Conservation (phyloP, 2,113 vertebrate genomes). For the Leucoraja erinaceus region DNA sequence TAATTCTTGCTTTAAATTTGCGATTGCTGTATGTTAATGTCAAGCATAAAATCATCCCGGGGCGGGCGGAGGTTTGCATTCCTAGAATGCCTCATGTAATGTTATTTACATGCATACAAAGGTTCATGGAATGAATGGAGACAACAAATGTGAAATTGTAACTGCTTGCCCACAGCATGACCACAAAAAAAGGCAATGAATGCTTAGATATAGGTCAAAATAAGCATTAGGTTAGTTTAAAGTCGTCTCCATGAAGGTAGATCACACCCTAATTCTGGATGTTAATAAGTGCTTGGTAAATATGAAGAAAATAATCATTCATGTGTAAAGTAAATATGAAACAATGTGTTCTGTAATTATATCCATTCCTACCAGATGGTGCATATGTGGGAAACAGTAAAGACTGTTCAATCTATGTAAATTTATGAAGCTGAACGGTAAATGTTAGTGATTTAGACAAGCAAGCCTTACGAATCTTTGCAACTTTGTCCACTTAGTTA, state of each 20-base stretch:
- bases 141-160: slow-evolving; percentile 33
- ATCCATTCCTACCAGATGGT: slow-evolving; percentile 28
- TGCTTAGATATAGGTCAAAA: slow-evolving; percentile 21
- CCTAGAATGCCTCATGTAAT: background rate
- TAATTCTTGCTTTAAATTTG: background rate
- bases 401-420: background rate
- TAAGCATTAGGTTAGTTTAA: background rate
- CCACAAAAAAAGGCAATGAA: background rate
- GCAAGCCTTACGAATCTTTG: background rate
- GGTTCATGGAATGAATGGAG: background rate
- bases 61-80: background rate
- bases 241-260: background rate
- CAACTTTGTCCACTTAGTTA: background rate
- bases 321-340: slow-evolving; percentile 25
- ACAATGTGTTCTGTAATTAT: slow-evolving; percentile 19
- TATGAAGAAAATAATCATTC: slow-evolving; percentile 13
- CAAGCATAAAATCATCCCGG: background rate
- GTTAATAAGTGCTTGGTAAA: slow-evolving; percentile 14
- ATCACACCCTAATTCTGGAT: background rate
- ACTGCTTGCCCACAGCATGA: background rate
- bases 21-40: background rate
- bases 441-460: background rate
- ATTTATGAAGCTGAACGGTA: background rate
- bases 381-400: slow-evolving; percentile 6
- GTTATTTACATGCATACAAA: slow-evolving; percentile 5